Evolutionary conservation across 2,797 vertebrate species (phyloP).

Genomic region (Staurois parvus): DNA sequence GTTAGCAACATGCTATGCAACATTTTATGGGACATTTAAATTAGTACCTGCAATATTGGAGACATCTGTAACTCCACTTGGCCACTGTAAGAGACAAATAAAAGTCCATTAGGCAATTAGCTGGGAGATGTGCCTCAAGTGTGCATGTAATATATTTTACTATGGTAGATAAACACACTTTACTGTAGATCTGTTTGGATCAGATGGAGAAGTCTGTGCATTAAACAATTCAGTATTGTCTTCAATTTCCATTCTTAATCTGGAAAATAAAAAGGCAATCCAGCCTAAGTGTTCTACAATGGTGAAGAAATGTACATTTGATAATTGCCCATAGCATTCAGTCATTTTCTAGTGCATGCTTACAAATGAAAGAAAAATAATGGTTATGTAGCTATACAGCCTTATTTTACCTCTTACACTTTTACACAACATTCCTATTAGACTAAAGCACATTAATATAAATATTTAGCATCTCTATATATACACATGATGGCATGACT

Average conservation of each 20-base stretch:
- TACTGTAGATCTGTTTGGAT: constrained; percentile 71
- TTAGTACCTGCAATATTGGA: constrained; percentile 78
- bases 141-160: neutral
- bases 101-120: constrained; percentile 41
- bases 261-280: constrained; percentile 62
- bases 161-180: constrained; percentile 77
- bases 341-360: too few relatives aligned
- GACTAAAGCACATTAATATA: too few relatives aligned
- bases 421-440: too few relatives aligned
- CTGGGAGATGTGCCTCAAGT: constrained; percentile 17
- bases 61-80: constrained; percentile 82
- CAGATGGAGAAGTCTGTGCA: constrained; percentile 76
- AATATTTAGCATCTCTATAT: too few relatives aligned
- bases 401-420: too few relatives aligned
- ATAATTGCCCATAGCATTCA: neutral
- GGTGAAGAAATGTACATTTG: neutral
- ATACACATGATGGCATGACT: too few relatives aligned
- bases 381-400: too few relatives aligned
- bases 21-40: constrained; percentile 4
- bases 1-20: constrained; percentile 2
- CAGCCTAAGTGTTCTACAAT: neutral
- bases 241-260: constrained; percentile 77
- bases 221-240: constrained; percentile 80
- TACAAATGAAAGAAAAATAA: too few relatives aligned
- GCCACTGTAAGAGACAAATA: constrained; percentile 73